Evolutionary conservation across 2,888 invertebrate species (phyloP).

Genomic region (Hoplodrina ambigua): DNA sequence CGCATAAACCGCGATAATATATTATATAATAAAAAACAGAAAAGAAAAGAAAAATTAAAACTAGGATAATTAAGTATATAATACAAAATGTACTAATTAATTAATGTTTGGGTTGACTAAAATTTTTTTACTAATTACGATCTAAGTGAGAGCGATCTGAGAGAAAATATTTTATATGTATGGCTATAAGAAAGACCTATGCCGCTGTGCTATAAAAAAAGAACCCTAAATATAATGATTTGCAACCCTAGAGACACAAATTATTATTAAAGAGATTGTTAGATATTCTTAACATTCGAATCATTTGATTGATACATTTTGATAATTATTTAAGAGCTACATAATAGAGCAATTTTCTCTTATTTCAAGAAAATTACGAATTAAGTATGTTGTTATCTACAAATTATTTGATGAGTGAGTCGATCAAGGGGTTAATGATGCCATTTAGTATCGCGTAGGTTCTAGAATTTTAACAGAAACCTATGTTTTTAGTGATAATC

Average conservation of each 20-base stretch:
- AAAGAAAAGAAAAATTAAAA: too few species aligned
- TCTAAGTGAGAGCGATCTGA: too few species aligned
- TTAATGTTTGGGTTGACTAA: too few species aligned
- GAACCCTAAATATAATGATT: neutral
- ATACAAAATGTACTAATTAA: too few species aligned
- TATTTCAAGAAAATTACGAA: slow-evolving; percentile 20
- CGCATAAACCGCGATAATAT: too few species aligned
- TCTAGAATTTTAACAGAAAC: neutral
- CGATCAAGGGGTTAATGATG: slow-evolving; percentile 18
- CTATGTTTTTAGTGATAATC: neutral
- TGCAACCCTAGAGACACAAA: slow-evolving; percentile 31
- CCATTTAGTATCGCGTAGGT: neutral
- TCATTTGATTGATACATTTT: slow-evolving; percentile 29
- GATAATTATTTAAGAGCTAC: slow-evolving; percentile 30
- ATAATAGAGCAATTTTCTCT: slow-evolving; percentile 44
- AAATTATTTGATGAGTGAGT: slow-evolving; percentile 23
- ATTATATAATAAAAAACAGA: too few species aligned
- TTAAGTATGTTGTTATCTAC: slow-evolving; percentile 18
- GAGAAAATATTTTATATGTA: too few species aligned
- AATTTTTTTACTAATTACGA: too few species aligned
- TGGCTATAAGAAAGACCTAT: too few species aligned
- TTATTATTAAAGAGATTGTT: slow-evolving; percentile 7
- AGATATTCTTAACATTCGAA: slow-evolving; percentile 31
- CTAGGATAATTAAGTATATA: too few species aligned
- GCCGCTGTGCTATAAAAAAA: too few species aligned